Percentiles rank a stretch among this genome's conserved stretches.
phyloP scores from a whole-genome alignment of 2,888 invertebrate genomes.

The Drosophila infuscata region DNA sequence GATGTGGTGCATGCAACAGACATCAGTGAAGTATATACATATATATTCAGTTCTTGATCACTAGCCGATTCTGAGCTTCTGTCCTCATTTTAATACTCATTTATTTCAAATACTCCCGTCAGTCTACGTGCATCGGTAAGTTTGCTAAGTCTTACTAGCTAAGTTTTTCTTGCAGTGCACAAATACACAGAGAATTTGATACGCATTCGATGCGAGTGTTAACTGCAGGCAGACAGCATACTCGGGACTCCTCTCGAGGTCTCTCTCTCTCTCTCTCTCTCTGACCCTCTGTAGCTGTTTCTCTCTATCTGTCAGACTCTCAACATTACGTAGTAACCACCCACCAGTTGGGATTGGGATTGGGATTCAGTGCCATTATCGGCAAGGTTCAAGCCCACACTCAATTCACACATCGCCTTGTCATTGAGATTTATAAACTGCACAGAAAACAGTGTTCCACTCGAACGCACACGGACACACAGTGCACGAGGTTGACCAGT shows the following conservation, averaged over 20 bases:
- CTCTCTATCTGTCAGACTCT: background rate
- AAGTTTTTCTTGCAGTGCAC: background rate
- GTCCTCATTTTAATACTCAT: background rate
- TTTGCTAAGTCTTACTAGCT: too few species aligned
- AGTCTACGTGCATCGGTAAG: too few species aligned
- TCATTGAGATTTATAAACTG: constrained; percentile 78
- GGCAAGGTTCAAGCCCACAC: constrained; percentile 26
- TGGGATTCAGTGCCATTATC: constrained; percentile 38
- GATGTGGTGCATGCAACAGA: background rate
- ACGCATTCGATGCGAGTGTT: constrained; percentile 19
- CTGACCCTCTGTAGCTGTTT: background rate
- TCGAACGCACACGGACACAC: background rate
- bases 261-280: background rate
- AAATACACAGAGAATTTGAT: constrained; percentile 1
- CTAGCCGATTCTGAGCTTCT: background rate
- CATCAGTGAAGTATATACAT: background rate
- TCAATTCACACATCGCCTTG: constrained; percentile 36
- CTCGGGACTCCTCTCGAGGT: background rate
- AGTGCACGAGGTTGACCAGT: background rate
- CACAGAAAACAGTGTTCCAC: constrained; percentile 70
- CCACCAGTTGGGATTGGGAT: background rate
- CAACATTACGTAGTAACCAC: background rate
- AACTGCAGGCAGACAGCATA: constrained; percentile 38
- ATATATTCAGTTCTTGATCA: background rate
- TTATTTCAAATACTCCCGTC: background rate